phyloP scores from a whole-genome alignment of 2,888 invertebrate genomes.

The Anarsia innoxiella region DNA sequence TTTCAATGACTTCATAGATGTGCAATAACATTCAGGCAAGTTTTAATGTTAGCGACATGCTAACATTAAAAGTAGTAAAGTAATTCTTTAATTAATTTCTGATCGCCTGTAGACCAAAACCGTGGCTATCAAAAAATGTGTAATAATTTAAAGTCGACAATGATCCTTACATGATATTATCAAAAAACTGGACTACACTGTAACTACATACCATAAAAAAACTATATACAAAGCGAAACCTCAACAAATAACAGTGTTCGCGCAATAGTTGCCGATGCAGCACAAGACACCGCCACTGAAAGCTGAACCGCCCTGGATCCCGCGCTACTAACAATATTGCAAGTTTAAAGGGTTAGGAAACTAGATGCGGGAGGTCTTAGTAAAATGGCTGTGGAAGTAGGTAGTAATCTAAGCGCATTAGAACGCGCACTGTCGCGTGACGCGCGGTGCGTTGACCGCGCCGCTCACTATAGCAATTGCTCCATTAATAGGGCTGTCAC shows the following conservation, averaged over 20 bases:
- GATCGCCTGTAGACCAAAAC: no score
- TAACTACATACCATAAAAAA: conserved; percentile 4
- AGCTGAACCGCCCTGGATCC: conserved; percentile 26
- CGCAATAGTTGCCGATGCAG: conserved; percentile 51
- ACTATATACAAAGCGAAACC: conserved; percentile 41
- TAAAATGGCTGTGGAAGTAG: conserved; percentile 43
- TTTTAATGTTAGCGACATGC: not conserved
- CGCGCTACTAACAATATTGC: not conserved
- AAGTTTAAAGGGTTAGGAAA: conserved; percentile 14
- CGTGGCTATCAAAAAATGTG: not conserved
- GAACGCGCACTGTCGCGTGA: conserved; percentile 64
- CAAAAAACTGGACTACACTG: not conserved
- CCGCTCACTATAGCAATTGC: conserved; percentile 56
- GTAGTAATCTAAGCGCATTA: conserved; percentile 70
- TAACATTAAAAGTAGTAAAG: not conserved
- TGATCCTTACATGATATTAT: not conserved
- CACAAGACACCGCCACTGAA: conserved; percentile 27
- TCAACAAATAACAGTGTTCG: conserved; percentile 53
- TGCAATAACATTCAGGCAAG: not conserved
- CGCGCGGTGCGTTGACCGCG: conserved; percentile 66
- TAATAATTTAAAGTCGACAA: not conserved
- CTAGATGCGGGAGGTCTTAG: conserved; percentile 26
- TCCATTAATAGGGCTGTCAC: conserved; percentile 57
- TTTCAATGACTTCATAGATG: no score
- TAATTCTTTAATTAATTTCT: not conserved